phyloP scores from a whole-genome alignment of 2,888 invertebrate species.

The Dione vanillae region DNA sequence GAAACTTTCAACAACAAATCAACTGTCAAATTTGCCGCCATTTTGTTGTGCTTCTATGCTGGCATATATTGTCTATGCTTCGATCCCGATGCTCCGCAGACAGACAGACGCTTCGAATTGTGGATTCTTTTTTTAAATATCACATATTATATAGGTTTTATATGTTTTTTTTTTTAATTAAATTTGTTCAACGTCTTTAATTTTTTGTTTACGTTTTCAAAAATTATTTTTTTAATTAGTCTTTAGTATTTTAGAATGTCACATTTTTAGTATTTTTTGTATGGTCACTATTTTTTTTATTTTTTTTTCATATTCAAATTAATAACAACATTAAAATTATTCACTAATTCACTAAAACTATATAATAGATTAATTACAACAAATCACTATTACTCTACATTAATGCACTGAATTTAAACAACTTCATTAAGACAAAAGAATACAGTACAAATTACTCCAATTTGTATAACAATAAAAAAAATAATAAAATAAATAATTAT shows the following conservation, averaged over 20 bases:
- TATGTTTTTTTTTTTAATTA: slow-evolving; percentile 39
- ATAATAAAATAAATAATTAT: not conserved
- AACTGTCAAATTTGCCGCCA: slow-evolving; percentile 36
- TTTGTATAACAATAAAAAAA: not conserved
- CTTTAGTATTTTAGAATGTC: not conserved
- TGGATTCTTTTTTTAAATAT: slow-evolving; percentile 39
- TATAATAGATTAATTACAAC: not conserved
- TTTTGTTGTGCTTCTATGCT: slow-evolving; percentile 6
- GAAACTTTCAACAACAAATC: slow-evolving; percentile 46
- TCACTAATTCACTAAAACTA: not conserved
- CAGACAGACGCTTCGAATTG: not conserved
- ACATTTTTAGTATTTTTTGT: not conserved
- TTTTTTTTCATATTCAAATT: not conserved
- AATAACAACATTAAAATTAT: not conserved
- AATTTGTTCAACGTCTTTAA: not conserved
- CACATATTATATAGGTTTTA: slow-evolving; percentile 27
- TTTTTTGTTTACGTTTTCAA: not conserved
- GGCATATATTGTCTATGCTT: slow-evolving; percentile 28
- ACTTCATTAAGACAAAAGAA: not conserved
- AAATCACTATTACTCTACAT: not conserved
- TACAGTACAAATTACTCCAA: not conserved
- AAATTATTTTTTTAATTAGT: slow-evolving; percentile 2
- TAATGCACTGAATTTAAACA: not conserved
- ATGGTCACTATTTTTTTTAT: not conserved
- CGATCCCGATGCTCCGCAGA: slow-evolving; percentile 12